Evolutionary conservation across 2,888 invertebrate genomes (phyloP), one percentile per base, ranked within the genome.

Genomic region (Oligia strigilis): DNA sequence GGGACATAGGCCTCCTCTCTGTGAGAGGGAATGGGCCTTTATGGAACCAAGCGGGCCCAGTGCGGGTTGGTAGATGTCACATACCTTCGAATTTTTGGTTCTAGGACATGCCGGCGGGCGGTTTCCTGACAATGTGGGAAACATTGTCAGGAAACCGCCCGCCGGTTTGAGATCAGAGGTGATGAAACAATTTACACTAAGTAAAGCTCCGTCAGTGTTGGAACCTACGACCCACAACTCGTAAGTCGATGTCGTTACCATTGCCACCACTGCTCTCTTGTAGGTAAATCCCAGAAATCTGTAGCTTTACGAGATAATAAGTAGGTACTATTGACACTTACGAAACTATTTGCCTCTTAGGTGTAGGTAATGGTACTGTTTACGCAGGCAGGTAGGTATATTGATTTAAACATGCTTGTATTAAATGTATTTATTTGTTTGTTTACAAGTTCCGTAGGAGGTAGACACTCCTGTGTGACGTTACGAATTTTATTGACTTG

Each of bases 401-500:
- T 58, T 14, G 49, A 40, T 84, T 65, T 49, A 43, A 70, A 67
- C 55, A 71, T 14, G 46, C 74, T 60, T 62, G 29, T 55, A 17
- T 74, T 62, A 29, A 29, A 81, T 85, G 80, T 80, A 70, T 65
- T 69, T 77, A 14, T 83, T 83, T 79, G 60, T 69, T 43, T 73
- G n/a, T 64, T 40, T 52, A 19, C 19, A 70, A 75, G 55, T 19
- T 64, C 65, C 81, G 72, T 74, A 69, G 23, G 66, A 36, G 66
- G 40, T 40, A 46, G 29, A 72, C 70, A 62, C 83, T 82, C 66
- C 83, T 73, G 52, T 65, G 29, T 86, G 87, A 86, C 67, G 66
- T 46, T 43, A 70, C 40, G 9, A 29, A 49, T 84, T 66, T 43
- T 40, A 52, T 66, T 82, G 70, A 69, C 23, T 64, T 62, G 66